Evolutionary conservation across 2,797 vertebrate genomes (phyloP).

Genomic region (Tolypeutes matacus): DNA sequence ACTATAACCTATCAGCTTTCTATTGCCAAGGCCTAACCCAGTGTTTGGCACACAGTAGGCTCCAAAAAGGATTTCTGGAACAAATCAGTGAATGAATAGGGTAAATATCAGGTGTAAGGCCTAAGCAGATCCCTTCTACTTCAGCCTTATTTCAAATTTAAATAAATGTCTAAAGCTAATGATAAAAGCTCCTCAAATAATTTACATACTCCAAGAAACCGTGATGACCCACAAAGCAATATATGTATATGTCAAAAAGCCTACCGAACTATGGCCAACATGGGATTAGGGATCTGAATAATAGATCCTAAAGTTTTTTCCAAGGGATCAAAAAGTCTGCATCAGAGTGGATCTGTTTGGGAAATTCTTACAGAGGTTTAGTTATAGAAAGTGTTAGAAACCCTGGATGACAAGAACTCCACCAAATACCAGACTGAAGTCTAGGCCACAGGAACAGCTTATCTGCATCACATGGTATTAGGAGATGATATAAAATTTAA

Average conservation of each 20-base stretch:
- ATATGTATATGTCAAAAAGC: neutral
- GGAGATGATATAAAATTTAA: slow-evolving; percentile 2
- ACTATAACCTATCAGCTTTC: neutral
- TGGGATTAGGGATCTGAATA: neutral
- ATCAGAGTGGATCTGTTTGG: neutral
- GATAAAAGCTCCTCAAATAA: neutral
- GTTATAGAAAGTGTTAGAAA: neutral
- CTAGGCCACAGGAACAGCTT: neutral
- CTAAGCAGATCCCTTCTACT: neutral
- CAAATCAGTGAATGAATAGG: neutral
- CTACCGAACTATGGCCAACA: neutral
- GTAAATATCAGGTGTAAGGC: neutral
- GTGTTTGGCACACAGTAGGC: neutral
- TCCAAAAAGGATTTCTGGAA: neutral
- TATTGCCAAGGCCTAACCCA: neutral
- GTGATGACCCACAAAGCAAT: neutral
- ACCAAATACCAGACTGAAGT: neutral
- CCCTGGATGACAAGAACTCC: neutral
- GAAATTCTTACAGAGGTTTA: slow-evolving; percentile 6
- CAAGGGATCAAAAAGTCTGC: neutral
- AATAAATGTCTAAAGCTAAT: neutral
- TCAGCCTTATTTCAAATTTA: neutral
- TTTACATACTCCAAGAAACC: neutral
- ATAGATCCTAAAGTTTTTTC: neutral
- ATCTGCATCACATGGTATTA: neutral